Evolutionary conservation across 2,888 invertebrate species (phyloP).

Genomic region (Eupithecia abbreviata): DNA sequence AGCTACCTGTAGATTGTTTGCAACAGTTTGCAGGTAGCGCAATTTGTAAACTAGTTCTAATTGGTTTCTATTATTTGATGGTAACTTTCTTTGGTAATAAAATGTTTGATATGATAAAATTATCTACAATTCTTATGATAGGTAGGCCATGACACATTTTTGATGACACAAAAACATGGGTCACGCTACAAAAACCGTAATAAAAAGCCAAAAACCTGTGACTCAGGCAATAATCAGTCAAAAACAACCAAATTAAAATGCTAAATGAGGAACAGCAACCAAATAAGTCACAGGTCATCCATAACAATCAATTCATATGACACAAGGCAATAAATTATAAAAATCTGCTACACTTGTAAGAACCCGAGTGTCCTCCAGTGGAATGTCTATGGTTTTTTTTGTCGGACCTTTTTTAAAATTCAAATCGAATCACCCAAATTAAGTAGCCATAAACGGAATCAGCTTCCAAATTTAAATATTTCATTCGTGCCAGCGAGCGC

Average conservation of each 20-base stretch:
- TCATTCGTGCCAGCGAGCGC: conserved; percentile 76
- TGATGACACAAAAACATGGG: background rate
- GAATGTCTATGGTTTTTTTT: conserved; percentile 76
- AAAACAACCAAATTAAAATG: conserved; percentile 23
- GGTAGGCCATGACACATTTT: background rate
- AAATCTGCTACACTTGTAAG: conserved; percentile 50
- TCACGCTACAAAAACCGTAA: background rate
- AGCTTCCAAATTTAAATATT: conserved; percentile 84
- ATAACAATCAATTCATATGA: conserved; percentile 48
- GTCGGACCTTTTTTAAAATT: conserved; percentile 71
- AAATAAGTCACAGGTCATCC: conserved; percentile 41
- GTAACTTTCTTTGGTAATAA: background rate
- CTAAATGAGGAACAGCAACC: conserved; percentile 26
- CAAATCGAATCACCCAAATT: conserved; percentile 84
- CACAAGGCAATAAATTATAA: conserved; percentile 49
- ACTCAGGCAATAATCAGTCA: conserved; percentile 16
- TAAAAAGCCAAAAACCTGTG: background rate
- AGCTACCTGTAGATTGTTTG: too few species aligned
- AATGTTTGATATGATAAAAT: background rate
- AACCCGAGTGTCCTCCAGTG: conserved; percentile 48
- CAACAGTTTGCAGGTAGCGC: too few species aligned
- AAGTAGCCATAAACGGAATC: conserved; percentile 84
- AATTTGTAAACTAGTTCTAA: too few species aligned
- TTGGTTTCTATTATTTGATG: too few species aligned
- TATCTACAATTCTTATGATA: background rate